Conservation (phyloP, 2,113 vertebrate genomes). For the Apeltes quadracus region DNA sequence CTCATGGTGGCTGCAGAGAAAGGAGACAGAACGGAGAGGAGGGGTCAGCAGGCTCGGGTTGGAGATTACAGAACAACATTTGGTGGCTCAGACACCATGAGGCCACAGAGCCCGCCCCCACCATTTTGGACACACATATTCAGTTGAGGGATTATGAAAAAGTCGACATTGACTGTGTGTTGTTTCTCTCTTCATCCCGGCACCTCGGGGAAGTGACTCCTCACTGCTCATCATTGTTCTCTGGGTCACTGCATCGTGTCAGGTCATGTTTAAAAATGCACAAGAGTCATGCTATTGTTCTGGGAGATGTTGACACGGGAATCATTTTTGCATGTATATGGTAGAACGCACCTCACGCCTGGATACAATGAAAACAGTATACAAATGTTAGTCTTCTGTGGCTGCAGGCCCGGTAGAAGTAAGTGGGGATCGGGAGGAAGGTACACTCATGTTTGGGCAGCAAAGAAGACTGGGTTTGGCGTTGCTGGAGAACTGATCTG, state of each 20-base stretch:
- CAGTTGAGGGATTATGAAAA: slow-evolving; percentile 21
- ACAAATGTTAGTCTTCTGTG: too few species aligned
- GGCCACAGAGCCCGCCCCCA: neutral
- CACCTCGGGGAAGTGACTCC: neutral
- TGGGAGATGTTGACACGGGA: neutral
- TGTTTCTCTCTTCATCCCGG: slow-evolving; percentile 7
- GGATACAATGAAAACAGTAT: neutral
- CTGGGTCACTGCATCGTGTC: neutral
- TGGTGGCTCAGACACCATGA: too few species aligned
- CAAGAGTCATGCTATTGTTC: slow-evolving; percentile 1
- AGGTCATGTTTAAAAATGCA: slow-evolving; percentile 1
- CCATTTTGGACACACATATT: slow-evolving; percentile 33
- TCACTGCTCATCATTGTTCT: neutral
- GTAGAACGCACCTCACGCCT: neutral
- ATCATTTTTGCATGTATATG: neutral
- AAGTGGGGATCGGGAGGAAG: too few species aligned
- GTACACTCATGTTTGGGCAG: too few species aligned
- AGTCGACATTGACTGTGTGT: neutral
- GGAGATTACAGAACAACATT: too few species aligned
- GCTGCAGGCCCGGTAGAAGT: too few species aligned
- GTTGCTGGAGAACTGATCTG: slow-evolving; percentile 45
- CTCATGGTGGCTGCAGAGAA: slow-evolving; percentile 69
- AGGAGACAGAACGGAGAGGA: neutral
- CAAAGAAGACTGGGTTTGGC: slow-evolving; percentile 49
- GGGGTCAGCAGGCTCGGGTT: too few species aligned